Evolutionary conservation across 2,113 vertebrate species (phyloP).

Genomic region (Eleginops maclovinus): DNA sequence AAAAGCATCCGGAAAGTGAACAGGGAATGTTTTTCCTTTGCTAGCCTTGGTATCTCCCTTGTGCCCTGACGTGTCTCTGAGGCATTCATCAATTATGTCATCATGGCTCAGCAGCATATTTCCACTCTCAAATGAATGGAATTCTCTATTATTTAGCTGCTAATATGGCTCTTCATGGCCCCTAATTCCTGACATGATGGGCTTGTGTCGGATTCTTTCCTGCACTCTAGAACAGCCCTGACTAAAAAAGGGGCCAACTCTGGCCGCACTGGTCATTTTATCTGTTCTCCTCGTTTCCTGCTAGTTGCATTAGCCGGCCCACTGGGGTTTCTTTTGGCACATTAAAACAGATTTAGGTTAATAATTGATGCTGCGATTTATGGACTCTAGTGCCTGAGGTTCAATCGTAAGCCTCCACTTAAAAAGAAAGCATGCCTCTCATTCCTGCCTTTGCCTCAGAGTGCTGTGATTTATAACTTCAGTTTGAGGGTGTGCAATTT

Average conservation of each 20-base stretch:
- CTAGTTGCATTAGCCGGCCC: conserved; percentile 79
- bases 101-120: conserved; percentile 44
- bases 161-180: conserved; percentile 61
- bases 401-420: conserved; percentile 79
- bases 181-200: conserved; percentile 57
- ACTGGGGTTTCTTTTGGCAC: conserved; percentile 81
- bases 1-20: conserved; percentile 48
- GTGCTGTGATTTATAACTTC: conserved; percentile 72
- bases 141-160: conserved; percentile 73
- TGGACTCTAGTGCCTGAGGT: conserved; percentile 77
- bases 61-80: conserved; percentile 9
- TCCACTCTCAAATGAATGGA: conserved; percentile 62
- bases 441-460: conserved; percentile 51
- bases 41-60: neutral
- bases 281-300: conserved; percentile 77
- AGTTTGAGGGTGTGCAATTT: conserved; percentile 66
- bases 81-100: conserved; percentile 59
- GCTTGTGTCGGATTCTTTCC: conserved; percentile 63
- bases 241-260: conserved; percentile 44
- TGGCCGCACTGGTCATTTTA: conserved; percentile 73
- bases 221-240: conserved; percentile 61
- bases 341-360: conserved; percentile 83
- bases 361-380: conserved; percentile 84
- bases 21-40: conserved; percentile 10
- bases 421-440: conserved; percentile 76